Conservation (phyloP, 2,888 invertebrate genomes). For the Carabus problematicus region DNA sequence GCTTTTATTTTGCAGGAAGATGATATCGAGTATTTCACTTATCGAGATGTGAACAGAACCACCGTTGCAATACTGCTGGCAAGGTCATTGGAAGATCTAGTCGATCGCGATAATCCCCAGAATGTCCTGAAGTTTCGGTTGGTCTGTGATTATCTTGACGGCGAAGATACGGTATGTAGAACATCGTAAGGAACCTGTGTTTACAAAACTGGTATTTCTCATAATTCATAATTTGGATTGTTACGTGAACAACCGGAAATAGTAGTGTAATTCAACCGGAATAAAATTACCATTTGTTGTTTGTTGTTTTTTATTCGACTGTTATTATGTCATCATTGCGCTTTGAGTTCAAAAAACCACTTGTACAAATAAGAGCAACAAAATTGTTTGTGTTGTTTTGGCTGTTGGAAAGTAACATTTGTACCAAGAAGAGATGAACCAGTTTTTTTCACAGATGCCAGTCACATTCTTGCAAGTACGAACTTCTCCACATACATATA, state of each 20-base stretch:
- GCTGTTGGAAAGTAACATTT: background rate
- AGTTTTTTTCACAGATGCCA: no score
- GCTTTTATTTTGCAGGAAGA: slow-evolving; percentile 67
- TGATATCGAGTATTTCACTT: slow-evolving; percentile 75
- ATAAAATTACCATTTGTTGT: background rate
- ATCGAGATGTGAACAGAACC: slow-evolving; percentile 77
- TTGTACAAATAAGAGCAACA: no score
- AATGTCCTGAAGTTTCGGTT: slow-evolving; percentile 84
- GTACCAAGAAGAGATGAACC: background rate
- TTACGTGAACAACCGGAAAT: background rate
- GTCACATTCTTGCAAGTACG: background rate
- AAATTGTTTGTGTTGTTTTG: no score
- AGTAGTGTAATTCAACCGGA: background rate
- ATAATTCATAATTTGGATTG: background rate
- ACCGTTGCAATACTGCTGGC: slow-evolving; percentile 79
- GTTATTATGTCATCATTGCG: no score
- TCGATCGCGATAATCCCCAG: slow-evolving; percentile 80
- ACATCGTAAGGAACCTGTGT: background rate
- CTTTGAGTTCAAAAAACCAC: no score
- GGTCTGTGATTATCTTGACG: slow-evolving; percentile 74
- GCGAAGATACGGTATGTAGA: slow-evolving; percentile 69
- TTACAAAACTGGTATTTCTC: background rate
- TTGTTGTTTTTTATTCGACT: background rate
- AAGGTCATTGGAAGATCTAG: slow-evolving; percentile 79
- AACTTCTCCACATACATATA: no score